Evolutionary conservation across 1,140 invertebrate species (phyloP), one percentile per base, ranked within the genome.

Genomic region (Amyelois transitella): DNA sequence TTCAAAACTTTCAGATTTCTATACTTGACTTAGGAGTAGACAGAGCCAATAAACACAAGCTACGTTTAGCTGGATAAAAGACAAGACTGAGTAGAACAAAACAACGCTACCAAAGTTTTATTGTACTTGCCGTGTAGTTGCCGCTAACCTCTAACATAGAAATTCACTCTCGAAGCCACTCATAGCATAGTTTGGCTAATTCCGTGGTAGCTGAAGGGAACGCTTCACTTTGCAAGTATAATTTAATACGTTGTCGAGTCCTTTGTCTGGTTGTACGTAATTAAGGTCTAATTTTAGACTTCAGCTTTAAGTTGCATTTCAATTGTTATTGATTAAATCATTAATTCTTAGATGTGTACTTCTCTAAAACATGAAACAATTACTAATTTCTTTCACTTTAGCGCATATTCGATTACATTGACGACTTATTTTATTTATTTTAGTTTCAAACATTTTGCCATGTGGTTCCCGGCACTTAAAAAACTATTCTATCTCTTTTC

Each of bases 191-290:
- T 28, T 3, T 12, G 3, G 25, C 7, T 8, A 28, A 28, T 28
- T 28, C 25, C 7, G 7, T 28, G 12, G 25, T 8, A 12, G 7
- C 25, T 28, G 12, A 28, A 28, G 7, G 7, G n/a, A 2, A 28
- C 7, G 1, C 25, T 51, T 18, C 21, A 38, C 51, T 57, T 43
- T 56, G 47, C 49, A 45, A 51, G 49, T 51, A 49, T 57, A 57
- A 57, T 57, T 57, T 51, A 57, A 57, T 57, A 43, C 25, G 7
- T 4, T 43, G 18, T n/a, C 43, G 2, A 43, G 43, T 43, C 43
- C n/a, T 43, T 43, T 43, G 18, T 4, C 43, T 43, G 3, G 25
- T 5, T 28, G 25, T 4, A 28, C 3, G 7, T 28, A 28, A 28
- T 8, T 28, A 12, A 6, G 25, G n/a, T n/a, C n/a, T n/a, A n/a